Evolutionary conservation across 2,888 invertebrate genomes (phyloP).

Genomic region (Phorcus lineatus): DNA sequence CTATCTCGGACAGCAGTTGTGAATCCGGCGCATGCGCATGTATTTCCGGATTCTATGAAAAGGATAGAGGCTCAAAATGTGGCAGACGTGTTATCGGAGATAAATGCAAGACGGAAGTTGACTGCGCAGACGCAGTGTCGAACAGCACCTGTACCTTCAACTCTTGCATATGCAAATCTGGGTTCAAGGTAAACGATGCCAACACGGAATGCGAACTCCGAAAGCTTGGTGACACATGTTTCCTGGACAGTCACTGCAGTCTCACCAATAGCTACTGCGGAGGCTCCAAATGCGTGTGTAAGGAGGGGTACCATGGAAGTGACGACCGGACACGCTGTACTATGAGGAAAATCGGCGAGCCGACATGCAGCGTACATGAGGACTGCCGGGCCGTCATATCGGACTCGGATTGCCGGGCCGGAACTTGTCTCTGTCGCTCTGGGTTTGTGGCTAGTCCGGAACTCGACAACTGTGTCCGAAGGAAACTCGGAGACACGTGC

Average conservation of each 20-base stretch:
- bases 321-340: not conserved
- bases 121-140: slow-evolving; percentile 49
- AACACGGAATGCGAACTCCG: slow-evolving; percentile 16
- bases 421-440: slow-evolving; percentile 31
- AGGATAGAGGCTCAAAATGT: not conserved
- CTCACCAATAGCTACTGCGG: slow-evolving; percentile 31
- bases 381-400: slow-evolving; percentile 33
- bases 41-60: slow-evolving; percentile 23
- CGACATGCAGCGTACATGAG: slow-evolving; percentile 20
- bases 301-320: slow-evolving; percentile 25
- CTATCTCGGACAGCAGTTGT: slow-evolving; percentile 27
- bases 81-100: slow-evolving; percentile 13
- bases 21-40: slow-evolving; percentile 27
- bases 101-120: slow-evolving; percentile 36
- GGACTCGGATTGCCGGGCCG: slow-evolving; percentile 27
- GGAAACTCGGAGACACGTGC: slow-evolving; percentile 15
- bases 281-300: slow-evolving; percentile 26
- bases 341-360: slow-evolving; percentile 32
- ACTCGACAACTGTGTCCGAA: slow-evolving; percentile 3
- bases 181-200: slow-evolving; percentile 8
- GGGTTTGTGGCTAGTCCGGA: slow-evolving; percentile 22
- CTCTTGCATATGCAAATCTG: slow-evolving; percentile 33
- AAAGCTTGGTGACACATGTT: slow-evolving; percentile 17
- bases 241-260: slow-evolving; percentile 44
- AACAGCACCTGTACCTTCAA: slow-evolving; percentile 49